Evolutionary conservation across 2,797 vertebrate species (phyloP), one percentile per base, ranked within the genome.

Genomic region (Xyrichtys novacula): DNA sequence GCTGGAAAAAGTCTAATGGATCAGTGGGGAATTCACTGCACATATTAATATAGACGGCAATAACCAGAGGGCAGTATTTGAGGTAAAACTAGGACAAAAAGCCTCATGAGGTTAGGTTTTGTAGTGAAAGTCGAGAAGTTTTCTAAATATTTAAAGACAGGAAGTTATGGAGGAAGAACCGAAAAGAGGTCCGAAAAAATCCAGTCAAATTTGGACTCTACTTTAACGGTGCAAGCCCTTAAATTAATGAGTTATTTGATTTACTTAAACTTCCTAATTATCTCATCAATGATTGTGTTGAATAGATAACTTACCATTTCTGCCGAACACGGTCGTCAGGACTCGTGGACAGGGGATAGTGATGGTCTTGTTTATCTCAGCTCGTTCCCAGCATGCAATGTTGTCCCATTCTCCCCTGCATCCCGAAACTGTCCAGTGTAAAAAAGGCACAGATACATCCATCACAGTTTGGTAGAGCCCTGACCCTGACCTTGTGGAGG

Each of bases 381-480:
- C 94, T 17, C 87, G 86, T 26, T 81, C 89, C 97, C 97, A 98
- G 57, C 97, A 98, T 0, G 96, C 94, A 4, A 97, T 91, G 80
- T 95, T 96, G 91, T 97, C 96, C 96, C 97, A 97, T 1, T 82
- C 9, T 53, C 95, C 96, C 74, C 72, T 86, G 86, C 97, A 98
- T 16, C 94, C 85, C 0, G 36, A 89, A 22, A 89, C 91, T 92
- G 86, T 61, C 4, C 38, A 60, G 43, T 63, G 0, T 17, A 60
- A 49, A 53, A 8, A 2, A 3, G 2, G 17, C 34, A 50, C n/a
- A 11, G 43, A 48, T 7, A 11, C 14, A 6, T 4, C 0, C 17
- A 32, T 32, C 8, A 7, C 8, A 32, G 31, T 32, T n/a, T n/a
- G n/a, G n/a, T n/a, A n/a, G n/a, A n/a, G n/a, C n/a, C n/a, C n/a